Evolutionary conservation across 1,140 invertebrate species (phyloP).

Genomic region (Lamellibrachia luymesi): DNA sequence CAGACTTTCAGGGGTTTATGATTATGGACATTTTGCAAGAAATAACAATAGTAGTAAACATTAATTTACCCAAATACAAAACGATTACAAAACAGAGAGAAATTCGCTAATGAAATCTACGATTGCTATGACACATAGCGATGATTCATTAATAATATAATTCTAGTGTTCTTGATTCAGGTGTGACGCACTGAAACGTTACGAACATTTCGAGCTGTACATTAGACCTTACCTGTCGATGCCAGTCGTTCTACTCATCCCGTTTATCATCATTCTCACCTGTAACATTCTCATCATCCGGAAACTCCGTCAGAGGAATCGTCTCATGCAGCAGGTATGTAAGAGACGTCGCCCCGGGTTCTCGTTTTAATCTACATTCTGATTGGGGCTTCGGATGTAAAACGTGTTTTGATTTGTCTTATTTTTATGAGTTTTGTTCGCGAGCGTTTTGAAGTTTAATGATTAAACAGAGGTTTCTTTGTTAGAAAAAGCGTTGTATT

Average conservation of each 20-base stretch:
- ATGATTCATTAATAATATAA: too few relatives aligned
- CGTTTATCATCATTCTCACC: background rate
- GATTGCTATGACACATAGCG: too few relatives aligned
- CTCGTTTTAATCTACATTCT: background rate
- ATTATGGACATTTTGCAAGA: too few relatives aligned
- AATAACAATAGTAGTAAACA: too few relatives aligned
- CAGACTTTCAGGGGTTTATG: too few relatives aligned
- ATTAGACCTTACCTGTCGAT: background rate
- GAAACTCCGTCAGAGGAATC: background rate
- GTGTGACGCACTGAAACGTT: background rate
- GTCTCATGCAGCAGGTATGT: background rate
- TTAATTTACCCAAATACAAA: too few relatives aligned
- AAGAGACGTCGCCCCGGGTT: background rate
- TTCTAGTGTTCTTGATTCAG: background rate
- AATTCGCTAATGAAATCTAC: too few relatives aligned
- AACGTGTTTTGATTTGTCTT: background rate
- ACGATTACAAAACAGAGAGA: too few relatives aligned
- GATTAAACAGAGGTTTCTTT: background rate
- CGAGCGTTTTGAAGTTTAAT: background rate
- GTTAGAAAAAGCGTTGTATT: background rate
- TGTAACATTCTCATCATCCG: background rate
- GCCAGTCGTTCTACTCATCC: background rate
- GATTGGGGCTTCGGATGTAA: background rate
- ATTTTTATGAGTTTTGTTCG: background rate
- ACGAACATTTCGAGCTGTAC: background rate